Base-by-base conservation (phyloP, 2,888 invertebrate species). In the Globia sparganii region DNA sequence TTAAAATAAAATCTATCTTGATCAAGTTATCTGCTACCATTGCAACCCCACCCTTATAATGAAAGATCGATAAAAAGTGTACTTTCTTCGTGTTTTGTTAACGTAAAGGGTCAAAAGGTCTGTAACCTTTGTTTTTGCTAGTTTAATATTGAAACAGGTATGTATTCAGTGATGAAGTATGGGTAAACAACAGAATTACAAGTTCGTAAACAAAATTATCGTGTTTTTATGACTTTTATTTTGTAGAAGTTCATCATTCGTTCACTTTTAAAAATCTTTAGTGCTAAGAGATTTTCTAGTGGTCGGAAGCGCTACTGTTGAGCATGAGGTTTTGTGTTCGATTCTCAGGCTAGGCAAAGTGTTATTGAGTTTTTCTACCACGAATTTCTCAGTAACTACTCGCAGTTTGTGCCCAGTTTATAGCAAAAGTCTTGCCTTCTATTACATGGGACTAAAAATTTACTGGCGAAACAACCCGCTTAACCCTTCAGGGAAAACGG, bases 21-120 rank as follows among this genome's bases (percentile, higher is more conserved):
- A 31, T 11, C 8, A 49, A 43, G 25, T 15, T 68, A 21, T 9
- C 31, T 58, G 72, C 75, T 62, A 13, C 49, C 53, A 78, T 28
- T 43, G 31, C 0, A 0, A 46, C 75, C 53, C n/a, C 1, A 81
- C 81, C 85, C 28, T 74, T 31, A 72, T 72, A 73, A 69, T 75
- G 71, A 78, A 75, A 68, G 56, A 71, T 77, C 80, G 68, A 79
- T 81, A 86, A 67, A 74, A 70, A 66, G 59, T 74, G 53, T 77
- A 68, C 56, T 87, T 77, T 77, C 77, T 80, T 72, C 34, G 56
- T 78, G 78, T 77, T 84, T 84, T 77, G 84, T 83, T 71, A 75
- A 73, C 75, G 62, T 2, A 13, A 65, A 68, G 68, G 70, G 46
- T 82, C 58, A 49, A 59, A 71, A 37, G 53, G 49, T 28, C 31